These are phyloP conservation scores for Lasiurus cinereus DNA, from an alignment of 2,113 vertebrate genomes.

Conservation along the genomic window DNA sequence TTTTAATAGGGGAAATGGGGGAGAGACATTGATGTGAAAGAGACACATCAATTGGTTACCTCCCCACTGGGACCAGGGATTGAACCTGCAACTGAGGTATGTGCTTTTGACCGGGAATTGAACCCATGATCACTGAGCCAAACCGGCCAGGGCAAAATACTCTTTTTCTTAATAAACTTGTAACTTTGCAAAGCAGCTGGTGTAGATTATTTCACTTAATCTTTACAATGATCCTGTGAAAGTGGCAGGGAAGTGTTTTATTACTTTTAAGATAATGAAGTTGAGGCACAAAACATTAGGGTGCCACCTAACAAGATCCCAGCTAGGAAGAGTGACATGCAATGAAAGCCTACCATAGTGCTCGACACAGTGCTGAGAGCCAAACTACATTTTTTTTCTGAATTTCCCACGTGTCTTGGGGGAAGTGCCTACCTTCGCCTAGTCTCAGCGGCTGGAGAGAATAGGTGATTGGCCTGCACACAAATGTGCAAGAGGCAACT, in stretches of 20 bases:
- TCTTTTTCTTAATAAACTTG: background rate
- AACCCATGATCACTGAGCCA: no score
- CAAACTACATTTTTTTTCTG: background rate
- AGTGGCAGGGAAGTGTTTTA: background rate
- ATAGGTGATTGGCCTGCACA: accelerated
- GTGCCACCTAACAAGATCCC: background rate
- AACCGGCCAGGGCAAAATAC: background rate
- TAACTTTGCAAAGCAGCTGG: constrained; percentile 36
- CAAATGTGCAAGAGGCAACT: no score
- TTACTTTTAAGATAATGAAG: background rate
- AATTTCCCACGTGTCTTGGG: background rate
- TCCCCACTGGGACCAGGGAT: no score
- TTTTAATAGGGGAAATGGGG: no score
- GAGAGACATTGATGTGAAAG: no score
- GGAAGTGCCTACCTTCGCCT: background rate
- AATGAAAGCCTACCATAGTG: accelerated
- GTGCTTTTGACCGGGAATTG: no score
- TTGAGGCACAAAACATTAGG: background rate
- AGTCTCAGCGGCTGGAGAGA: background rate
- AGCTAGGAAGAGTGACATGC: no score
- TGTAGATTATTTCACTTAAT: background rate
- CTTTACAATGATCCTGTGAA: background rate
- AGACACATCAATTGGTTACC: no score
- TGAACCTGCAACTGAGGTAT: no score
- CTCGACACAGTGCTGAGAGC: accelerated